Evolutionary conservation across 2,888 invertebrate species (phyloP).

Genomic region (Nephrotoma flavescens): DNA sequence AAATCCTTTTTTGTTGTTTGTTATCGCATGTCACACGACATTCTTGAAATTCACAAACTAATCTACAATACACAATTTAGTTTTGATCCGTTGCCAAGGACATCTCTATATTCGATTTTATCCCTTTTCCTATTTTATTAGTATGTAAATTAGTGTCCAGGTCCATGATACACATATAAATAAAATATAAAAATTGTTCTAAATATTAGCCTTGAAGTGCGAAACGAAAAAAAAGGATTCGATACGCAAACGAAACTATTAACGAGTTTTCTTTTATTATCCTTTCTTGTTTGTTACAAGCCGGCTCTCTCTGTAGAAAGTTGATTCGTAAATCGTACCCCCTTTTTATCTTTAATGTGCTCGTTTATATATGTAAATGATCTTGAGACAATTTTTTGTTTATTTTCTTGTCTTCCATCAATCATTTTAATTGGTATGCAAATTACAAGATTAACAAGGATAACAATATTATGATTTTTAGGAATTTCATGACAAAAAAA

Average conservation of each 20-base stretch:
- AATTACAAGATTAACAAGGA: neutral
- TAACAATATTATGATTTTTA: neutral
- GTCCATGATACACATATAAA: neutral
- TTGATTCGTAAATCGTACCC: neutral
- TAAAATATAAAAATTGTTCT: neutral
- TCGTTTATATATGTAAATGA: neutral
- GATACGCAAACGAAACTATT: neutral
- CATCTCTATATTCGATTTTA: neutral
- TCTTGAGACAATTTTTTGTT: neutral
- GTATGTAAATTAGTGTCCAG: neutral
- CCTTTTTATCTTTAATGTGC: neutral
- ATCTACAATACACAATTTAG: neutral
- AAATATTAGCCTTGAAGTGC: neutral
- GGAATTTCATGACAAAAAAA: neutral
- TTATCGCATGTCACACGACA: neutral
- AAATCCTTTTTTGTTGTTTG: neutral
- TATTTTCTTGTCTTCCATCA: neutral
- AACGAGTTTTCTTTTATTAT: neutral
- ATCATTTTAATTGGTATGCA: neutral
- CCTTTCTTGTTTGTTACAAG: neutral
- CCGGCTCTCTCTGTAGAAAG: neutral
- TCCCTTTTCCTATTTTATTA: neutral
- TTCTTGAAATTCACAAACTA: neutral
- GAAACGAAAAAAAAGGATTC: neutral
- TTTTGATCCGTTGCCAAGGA: neutral